A percentile compares a stretch with the other conserved stretches of the same genome.
phyloP scores from a whole-genome alignment of 2,113 vertebrate genomes.

The Thunnus maccoyii region DNA sequence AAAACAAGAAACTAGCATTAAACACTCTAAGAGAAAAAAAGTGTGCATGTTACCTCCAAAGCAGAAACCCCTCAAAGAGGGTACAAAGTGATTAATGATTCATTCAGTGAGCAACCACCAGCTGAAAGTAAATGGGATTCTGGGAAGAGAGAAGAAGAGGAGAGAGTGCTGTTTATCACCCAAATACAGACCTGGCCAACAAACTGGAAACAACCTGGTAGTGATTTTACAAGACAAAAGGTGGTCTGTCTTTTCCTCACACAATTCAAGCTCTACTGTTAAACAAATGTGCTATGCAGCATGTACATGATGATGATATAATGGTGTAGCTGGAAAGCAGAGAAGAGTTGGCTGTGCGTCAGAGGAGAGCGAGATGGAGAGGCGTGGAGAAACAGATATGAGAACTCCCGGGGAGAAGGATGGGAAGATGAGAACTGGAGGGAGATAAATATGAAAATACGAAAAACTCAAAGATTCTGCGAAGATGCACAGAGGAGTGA shows the following conservation, averaged over 20 bases:
- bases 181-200: constrained; percentile 60
- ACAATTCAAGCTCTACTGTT: constrained; percentile 63
- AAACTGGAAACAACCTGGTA: constrained; percentile 78
- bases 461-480: constrained; percentile 5
- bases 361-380: constrained; percentile 31
- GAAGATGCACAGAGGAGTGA: constrained; percentile 10
- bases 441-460: constrained; percentile 12
- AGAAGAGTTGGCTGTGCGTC: constrained; percentile 30
- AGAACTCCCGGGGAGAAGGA: constrained; percentile 19
- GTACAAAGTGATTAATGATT: constrained; percentile 60
- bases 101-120: constrained; percentile 38
- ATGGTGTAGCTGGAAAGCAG: constrained; percentile 50
- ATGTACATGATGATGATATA: constrained; percentile 67
- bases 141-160: constrained; percentile 57
- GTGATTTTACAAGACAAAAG: constrained; percentile 82
- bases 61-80: constrained; percentile 37
- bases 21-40: constrained; percentile 29
- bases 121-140: constrained; percentile 53
- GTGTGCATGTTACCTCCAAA: constrained; percentile 35
- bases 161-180: constrained; percentile 69
- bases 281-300: constrained; percentile 49
- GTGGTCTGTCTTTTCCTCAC: constrained; percentile 73
- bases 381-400: constrained; percentile 47
- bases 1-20: constrained; percentile 28
- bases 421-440: constrained; percentile 17